Percentiles rank a stretch among this genome's conserved stretches.
Evolutionary conservation across 2,113 vertebrate species (phyloP).

Genomic region (Podilymbus podiceps): DNA sequence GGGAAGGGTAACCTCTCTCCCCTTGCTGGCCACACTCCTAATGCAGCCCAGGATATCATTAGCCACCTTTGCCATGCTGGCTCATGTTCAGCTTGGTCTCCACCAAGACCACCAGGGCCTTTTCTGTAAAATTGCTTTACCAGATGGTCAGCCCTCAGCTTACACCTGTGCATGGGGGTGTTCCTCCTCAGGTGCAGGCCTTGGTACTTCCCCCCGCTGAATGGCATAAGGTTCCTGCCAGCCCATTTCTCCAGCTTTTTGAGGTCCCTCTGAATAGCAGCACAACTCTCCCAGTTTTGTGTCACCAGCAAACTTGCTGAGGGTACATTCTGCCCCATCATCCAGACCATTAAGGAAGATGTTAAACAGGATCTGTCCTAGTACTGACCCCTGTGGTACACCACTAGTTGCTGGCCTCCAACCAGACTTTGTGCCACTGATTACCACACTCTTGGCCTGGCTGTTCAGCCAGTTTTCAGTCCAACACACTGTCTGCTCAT

Average conservation of each 20-base stretch:
- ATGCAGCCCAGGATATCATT: neutral
- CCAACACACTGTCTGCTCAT: neutral
- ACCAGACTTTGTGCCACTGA: neutral
- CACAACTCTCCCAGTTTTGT: neutral
- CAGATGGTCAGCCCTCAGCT: neutral
- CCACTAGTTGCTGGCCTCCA: neutral
- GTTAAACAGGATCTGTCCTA: neutral
- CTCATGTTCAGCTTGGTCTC: neutral
- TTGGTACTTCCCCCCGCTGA: neutral
- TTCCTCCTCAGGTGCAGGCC: neutral
- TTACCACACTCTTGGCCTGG: too few species aligned
- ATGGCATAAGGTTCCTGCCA: neutral
- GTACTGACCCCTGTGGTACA: accelerated
- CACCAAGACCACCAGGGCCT: neutral
- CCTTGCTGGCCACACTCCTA: neutral
- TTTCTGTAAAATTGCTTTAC: neutral
- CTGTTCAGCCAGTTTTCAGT: neutral
- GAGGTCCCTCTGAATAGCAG: neutral
- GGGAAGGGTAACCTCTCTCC: neutral
- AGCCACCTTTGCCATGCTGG: neutral
- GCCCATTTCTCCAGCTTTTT: neutral
- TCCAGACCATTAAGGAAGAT: neutral
- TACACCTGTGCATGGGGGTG: neutral
- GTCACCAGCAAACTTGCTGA: neutral
- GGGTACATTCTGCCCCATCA: neutral